Base-by-base conservation (phyloP, 2,113 vertebrate species). In the Diglossa brunneiventris region DNA sequence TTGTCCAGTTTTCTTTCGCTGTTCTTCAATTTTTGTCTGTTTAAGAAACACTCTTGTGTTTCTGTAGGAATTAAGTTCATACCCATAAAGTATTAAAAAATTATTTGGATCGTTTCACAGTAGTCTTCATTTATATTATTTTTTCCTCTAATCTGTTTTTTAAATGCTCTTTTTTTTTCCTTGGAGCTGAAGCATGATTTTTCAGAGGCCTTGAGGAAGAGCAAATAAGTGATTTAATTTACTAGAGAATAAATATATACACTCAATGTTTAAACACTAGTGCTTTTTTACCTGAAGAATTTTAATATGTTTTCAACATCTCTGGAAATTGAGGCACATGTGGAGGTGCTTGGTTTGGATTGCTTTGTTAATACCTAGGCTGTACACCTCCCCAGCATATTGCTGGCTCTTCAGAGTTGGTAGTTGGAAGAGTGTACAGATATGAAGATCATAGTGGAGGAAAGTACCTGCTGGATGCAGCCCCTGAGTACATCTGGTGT, bases 371-470 rank as follows among this genome's bases (percentile, higher is more conserved):
- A 4, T 66, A 58, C 31, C 6, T 59, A 30, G 16, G 22, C 24
- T 31, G 0, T 16, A 0, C 3, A 1, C n/a, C 13, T 76, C 17
- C 16, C 35, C 9, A 2, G 10, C 22, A 28, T 58, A 21, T 56
- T 69, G 26, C 18, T 89, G 59, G 4, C 27, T 76, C 37, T 66
- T 83, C 22, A 66, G 67, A 55, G 20, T 27, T 33, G 9, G 23
- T 69, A 69, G 15, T n/a, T 83, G n/a, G 24, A 68, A 53, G 39
- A 44, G 7, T 37, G 13, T 6, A 37, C 31, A 73, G 15, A 26
- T 39, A 47, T 0, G 6, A 82, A 69, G 27, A 50, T 56, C 16
- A 30, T 13, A 53, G 33, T 35, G 42, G 52, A 41, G 41, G 23
- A 63, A 81, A 27, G 52, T 42, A 61, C 0, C 1, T 55, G 42